Conservation (phyloP, 1,140 invertebrate genomes). For the Goniozus legneri region DNA sequence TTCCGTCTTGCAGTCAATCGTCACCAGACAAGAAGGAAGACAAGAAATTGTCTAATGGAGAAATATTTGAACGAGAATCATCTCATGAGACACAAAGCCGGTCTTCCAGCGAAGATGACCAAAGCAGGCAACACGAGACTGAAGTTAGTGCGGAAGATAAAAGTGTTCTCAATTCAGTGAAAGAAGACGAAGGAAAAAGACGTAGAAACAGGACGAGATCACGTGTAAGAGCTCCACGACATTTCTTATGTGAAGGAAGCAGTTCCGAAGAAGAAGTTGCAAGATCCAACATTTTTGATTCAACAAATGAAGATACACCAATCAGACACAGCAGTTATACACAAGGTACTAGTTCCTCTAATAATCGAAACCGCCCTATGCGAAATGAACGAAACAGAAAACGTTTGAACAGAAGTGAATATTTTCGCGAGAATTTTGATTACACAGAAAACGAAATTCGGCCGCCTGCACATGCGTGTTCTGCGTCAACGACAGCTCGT, state of each 20-base stretch:
- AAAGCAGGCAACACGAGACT: slow-evolving; percentile 7
- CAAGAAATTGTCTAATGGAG: slow-evolving; percentile 26
- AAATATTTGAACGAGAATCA: slow-evolving; percentile 23
- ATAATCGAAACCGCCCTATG: slow-evolving; percentile 53
- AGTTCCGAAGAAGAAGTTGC: slow-evolving; percentile 72
- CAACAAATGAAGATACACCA: too few species aligned
- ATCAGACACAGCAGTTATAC: slow-evolving; percentile 64
- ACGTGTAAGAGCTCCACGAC: slow-evolving; percentile 62
- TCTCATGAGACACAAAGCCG: slow-evolving; percentile 22
- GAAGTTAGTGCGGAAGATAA: slow-evolving; percentile 15
- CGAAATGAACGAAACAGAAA: slow-evolving; percentile 76
- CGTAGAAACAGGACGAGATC: slow-evolving; percentile 62
- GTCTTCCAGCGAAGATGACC: slow-evolving; percentile 25
- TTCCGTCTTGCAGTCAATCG: slow-evolving; percentile 15
- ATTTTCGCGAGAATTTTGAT: slow-evolving; percentile 22
- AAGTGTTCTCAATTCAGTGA: slow-evolving; percentile 52
- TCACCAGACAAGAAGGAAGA: slow-evolving; percentile 21
- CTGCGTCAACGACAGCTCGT: too few species aligned
- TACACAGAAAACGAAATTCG: slow-evolving; percentile 3
- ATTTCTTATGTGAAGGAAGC: slow-evolving; percentile 60
- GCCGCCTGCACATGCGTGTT: too few species aligned
- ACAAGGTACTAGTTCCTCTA: slow-evolving; percentile 58
- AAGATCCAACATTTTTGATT: slow-evolving; percentile 63
- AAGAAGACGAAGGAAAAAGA: slow-evolving; percentile 55
- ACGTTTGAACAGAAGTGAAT: slow-evolving; percentile 69